Evolutionary conservation across 2,113 vertebrate genomes (phyloP).

Genomic region (Verasper variegatus): DNA sequence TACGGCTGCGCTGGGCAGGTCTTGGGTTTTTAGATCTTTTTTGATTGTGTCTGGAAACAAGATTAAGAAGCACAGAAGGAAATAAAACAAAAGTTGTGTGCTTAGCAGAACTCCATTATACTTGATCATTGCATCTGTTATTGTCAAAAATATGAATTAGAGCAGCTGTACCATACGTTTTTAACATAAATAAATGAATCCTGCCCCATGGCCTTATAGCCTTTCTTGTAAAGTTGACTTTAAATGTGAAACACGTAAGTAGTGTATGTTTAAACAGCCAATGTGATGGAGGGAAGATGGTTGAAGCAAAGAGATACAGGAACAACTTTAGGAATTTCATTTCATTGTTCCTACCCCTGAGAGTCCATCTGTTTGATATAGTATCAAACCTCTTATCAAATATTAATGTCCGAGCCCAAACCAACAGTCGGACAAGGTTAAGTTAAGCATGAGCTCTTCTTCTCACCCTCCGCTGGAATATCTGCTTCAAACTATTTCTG

Average conservation of each 20-base stretch:
- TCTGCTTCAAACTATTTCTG: neutral
- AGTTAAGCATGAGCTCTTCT: neutral
- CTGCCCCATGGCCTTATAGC: neutral
- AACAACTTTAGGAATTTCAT: neutral
- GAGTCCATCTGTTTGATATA: constrained; percentile 21
- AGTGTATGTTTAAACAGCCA: neutral
- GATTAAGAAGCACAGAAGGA: neutral
- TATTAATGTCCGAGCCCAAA: constrained; percentile 1
- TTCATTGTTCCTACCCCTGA: neutral
- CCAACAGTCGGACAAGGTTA: neutral
- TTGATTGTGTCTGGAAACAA: neutral
- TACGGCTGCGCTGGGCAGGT: neutral
- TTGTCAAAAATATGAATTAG: neutral
- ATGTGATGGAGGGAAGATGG: neutral
- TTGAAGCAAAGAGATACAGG: neutral
- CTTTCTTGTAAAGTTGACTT: neutral
- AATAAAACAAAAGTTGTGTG: constrained; percentile 3
- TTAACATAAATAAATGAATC: neutral
- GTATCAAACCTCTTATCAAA: constrained; percentile 5
- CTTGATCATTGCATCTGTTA: neutral
- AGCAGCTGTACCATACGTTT: neutral
- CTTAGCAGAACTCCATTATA: neutral
- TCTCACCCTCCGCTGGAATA: neutral
- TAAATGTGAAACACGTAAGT: neutral
- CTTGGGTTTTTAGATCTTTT: neutral